Percentiles rank a stretch among this genome's conserved stretches.
phyloP scores from a whole-genome alignment of 2,113 vertebrate species.

The Eubucco bourcierii region DNA sequence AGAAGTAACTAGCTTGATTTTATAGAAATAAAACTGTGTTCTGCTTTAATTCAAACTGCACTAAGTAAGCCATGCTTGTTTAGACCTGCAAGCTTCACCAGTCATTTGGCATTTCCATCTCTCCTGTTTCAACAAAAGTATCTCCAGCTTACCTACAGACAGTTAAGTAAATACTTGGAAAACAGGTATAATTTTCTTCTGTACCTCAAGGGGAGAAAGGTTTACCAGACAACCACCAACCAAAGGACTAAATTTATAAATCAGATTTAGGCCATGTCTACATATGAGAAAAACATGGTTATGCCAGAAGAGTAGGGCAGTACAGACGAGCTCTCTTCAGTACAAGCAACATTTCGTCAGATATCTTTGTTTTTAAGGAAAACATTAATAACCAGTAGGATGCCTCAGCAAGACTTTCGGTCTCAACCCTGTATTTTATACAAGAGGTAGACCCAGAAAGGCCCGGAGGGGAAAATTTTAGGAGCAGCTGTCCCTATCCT shows the following conservation, averaged over 20 bases:
- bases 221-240: neutral
- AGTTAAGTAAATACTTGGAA: conserved; percentile 10
- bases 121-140: neutral
- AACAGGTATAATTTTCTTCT: neutral
- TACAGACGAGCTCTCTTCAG: neutral
- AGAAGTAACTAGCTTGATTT: conserved; percentile 35
- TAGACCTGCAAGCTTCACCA: conserved; percentile 40
- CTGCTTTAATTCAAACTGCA: conserved; percentile 37
- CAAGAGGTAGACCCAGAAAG: neutral
- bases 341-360: neutral
- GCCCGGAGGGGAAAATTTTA: neutral
- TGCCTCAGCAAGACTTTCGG: neutral
- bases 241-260: neutral
- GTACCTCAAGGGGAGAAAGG: neutral
- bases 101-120: conserved; percentile 16
- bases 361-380: neutral
- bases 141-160: neutral
- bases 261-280: neutral
- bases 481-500: neutral
- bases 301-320: neutral
- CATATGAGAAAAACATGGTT: rapidly evolving
- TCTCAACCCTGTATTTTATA: neutral
- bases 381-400: neutral
- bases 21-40: neutral
- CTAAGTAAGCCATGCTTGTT: conserved; percentile 42